Evolutionary conservation across 2,888 invertebrate genomes (phyloP), one percentile per base, ranked within the genome.

Genomic region (Temnothorax ravouxi): DNA sequence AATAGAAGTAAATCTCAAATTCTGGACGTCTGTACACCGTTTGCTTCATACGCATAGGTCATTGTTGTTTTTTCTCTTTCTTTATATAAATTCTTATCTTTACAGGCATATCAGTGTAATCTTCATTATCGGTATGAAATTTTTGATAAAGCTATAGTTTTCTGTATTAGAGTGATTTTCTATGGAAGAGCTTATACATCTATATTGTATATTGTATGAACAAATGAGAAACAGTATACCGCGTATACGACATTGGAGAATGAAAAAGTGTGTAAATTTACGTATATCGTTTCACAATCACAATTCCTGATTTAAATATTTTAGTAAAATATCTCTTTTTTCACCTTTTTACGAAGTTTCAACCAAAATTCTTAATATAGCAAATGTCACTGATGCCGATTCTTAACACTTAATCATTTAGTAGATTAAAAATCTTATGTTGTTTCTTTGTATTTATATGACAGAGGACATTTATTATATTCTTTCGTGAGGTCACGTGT

Each of bases 321-420:
- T 80, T 79, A 79, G 2, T 74, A 59, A 79, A 79, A 79, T 79
- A 79, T 56, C 34, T 56, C 34, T 47, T 59, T 72, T 56, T 75
- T 59, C 3, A 5, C 13, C 29, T 44, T 34, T 34, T 5, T 47
- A 79, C 6, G 47, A 47, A 59, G 18, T 79, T 25, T 72, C 21
- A 71, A 77, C 5, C 15, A 2, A 50, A 50, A 6, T 18, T 74
- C 74, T 47, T 44, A 77, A 25, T 74, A 72, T 11, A 79, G 21
- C 41, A 74, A 54, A 25, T 81, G 56, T 44, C 21, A 82, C 79
- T 59, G 89, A 89, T 90, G 89, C 87, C 89, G 87, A 88, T 89
- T 90, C 86, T 90, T 89, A 89, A 90, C 71, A 18, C 25, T 79
- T 72, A 47, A 47, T 77, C 47, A 11, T 29, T 61, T 64, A 54